Base-by-base conservation (phyloP, 2,113 vertebrate genomes). In the Aythya baeri region DNA sequence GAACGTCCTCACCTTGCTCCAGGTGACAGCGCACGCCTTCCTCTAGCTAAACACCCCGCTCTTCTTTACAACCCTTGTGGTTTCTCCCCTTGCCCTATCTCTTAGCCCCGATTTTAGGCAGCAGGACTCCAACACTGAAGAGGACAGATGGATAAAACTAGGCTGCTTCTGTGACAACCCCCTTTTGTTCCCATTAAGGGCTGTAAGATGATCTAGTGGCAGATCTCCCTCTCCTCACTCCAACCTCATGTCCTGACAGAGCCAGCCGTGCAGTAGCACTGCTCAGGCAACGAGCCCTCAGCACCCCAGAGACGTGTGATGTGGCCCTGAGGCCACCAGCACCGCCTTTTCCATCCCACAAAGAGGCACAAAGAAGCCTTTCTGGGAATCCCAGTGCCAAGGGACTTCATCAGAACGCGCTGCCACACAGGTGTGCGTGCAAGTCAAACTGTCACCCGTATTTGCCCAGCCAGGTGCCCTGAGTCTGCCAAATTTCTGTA, bases 101-200 rank as follows among this genome's bases (percentile, higher is more conserved):
- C 78, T 68, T 57, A 82, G 83, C 21, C 83, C 77, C 58, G 65
- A 26, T 1, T 76, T 78, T 72, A 89, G 44, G 62, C 77, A 91
- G 84, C 81, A 67, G 63, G 36, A 49, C 49, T 58, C 50, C 38
- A 63, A 6, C 0, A 10, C 49, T 73, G 61, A 81, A 75, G 68
- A 63, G 65, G n/a, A 41, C 41, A 72, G 71, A 52, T 3, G 34
- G 63, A 41, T 43, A 74, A 84, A 87, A 8, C 9, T 55, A 80
- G 58, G 32, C 26, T 80, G 46, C 23, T 74, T 7, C 59, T 63
- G 46, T n/a, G 72, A 70, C 54, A 50, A 1, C 10, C 27, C 13
- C n/a, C 1, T 79, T 16, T 44, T 63, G n/a, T 68, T 88, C 76
- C 72, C 46, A 55, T 8, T 11, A 52, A 81, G 79, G 38, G 25